Evolutionary conservation across 2,113 vertebrate species (phyloP), one percentile per base, ranked within the genome.

Genomic region (Clinocottus analis): DNA sequence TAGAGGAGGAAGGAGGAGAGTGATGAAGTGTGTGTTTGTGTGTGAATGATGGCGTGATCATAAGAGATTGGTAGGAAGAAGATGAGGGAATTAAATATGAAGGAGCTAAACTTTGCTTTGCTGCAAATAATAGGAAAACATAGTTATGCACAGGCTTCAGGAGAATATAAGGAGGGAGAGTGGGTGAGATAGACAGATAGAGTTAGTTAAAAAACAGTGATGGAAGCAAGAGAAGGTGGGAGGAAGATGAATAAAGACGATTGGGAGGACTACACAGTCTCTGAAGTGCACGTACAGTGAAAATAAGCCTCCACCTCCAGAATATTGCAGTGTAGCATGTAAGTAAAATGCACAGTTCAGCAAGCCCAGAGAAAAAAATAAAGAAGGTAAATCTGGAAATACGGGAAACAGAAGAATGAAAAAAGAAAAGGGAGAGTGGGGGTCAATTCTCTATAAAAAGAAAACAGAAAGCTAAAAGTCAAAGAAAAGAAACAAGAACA

Each of bases 41-140:
- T 68, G 61, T 68, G 76, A 61, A 53, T 31, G 75, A 84, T 70
- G 73, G 75, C 59, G 55, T 63, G 58, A 72, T 43, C 60, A 64
- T 2, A 33, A 43, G 35, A 81, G 75, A 84, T 61, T 74, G 47
- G 58, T 49, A 69, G 53, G 67, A 80, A 79, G 82, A 59, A 86
- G 73, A 87, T 82, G 68, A 85, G 69, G 75, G 84, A 91, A 94
- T 93, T 88, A 91, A 94, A 93, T 89, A 90, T 87, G 85, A 86
- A 91, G 84, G 84, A 88, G 81, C 60, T 77, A 80, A 90, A 92
- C 58, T 85, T 56, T 70, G 62, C 81, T 82, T 64, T 29, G 53
- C 80, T 83, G 75, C 72, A 83, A 82, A 87, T 79, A 69, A 68
- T 49, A 64, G 49, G 60, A 78, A 77, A 19, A 65, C 29, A 64